Conservation (phyloP, 2,797 vertebrate species). For the Lagorchestes hirsutus region DNA sequence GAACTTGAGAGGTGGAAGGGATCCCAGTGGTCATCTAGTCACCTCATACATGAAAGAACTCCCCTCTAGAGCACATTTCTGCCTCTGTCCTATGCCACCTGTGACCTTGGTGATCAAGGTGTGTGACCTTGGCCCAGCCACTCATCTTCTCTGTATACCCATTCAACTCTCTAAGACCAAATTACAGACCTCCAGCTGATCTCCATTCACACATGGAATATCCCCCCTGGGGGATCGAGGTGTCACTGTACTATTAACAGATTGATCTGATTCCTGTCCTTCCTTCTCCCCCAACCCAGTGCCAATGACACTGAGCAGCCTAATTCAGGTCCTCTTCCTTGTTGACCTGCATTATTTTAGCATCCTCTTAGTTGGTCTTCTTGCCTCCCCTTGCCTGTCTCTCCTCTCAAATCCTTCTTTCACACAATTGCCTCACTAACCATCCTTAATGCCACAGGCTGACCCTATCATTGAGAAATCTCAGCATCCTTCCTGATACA, state of each 20-base stretch:
- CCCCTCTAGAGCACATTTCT: background rate
- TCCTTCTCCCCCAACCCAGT: background rate
- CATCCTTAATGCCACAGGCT: background rate
- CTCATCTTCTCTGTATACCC: background rate
- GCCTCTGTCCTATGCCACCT: background rate
- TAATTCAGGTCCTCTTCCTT: background rate
- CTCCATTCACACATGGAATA: background rate
- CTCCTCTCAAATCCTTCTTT: background rate
- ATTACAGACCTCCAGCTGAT: background rate
- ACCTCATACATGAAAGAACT: background rate
- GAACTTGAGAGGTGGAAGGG: conserved; percentile 3
- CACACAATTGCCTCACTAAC: background rate
- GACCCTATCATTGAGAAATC: background rate
- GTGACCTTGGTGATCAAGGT: too few relatives aligned
- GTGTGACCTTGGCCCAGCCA: background rate
- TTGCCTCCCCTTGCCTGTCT: background rate
- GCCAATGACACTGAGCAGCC: background rate
- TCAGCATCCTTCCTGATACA: background rate
- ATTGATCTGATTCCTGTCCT: background rate
- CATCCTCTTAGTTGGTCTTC: background rate
- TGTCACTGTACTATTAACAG: background rate
- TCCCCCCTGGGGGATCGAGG: background rate
- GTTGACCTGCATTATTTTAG: background rate
- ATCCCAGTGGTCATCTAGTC: background rate
- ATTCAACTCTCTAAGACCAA: background rate